Percentiles rank a stretch among this genome's conserved stretches.
Evolutionary conservation across 2,113 vertebrate species (phyloP).

Genomic region (Forbesichthys papilliferus): DNA sequence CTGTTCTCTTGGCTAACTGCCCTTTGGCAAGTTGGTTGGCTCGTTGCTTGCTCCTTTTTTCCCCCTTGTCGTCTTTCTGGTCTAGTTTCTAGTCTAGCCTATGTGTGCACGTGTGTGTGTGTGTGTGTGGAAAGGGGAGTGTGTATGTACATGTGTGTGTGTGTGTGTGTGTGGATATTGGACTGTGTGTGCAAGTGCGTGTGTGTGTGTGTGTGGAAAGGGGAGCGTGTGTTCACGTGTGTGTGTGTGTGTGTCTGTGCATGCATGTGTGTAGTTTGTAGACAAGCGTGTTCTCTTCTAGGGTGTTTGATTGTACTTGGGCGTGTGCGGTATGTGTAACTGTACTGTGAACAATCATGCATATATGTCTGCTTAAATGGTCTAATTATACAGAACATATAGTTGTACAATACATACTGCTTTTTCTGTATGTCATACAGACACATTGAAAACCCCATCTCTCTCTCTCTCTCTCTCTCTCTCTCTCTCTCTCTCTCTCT

Average conservation of each 20-base stretch:
- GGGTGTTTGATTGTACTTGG: too few species aligned
- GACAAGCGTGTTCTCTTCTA: background rate
- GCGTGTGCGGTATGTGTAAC: too few species aligned
- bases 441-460: background rate
- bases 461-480: background rate
- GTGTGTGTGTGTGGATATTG: background rate
- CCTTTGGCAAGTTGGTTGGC: constrained; percentile 74
- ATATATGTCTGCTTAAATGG: too few species aligned
- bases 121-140: background rate
- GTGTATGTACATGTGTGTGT: background rate
- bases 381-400: too few species aligned
- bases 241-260: background rate
- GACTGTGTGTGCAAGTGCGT: constrained; percentile 12
- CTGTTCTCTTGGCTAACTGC: constrained; percentile 68
- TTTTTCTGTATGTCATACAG: too few species aligned
- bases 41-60: constrained; percentile 63
- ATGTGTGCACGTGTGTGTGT: constrained; percentile 13
- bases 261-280: background rate
- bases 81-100: constrained; percentile 34
- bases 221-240: background rate
- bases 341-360: too few species aligned
- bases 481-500: constrained; percentile 1
- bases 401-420: too few species aligned
- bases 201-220: background rate
- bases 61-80: constrained; percentile 31